Evolutionary conservation across 2,113 vertebrate species (phyloP), one percentile per base, ranked within the genome.

Genomic region (Zosterops japonicus): DNA sequence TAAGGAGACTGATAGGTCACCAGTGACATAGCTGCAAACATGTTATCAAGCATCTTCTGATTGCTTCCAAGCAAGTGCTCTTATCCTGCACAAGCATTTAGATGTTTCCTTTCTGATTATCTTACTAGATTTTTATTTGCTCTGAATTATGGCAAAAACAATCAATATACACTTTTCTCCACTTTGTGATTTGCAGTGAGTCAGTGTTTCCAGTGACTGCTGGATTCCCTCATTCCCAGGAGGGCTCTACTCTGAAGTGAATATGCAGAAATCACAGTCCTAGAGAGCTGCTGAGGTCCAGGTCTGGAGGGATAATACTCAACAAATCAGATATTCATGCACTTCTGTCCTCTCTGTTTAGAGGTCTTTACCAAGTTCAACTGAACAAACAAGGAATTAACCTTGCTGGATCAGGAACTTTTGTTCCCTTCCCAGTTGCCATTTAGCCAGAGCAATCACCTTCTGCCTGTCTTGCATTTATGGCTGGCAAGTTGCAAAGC

Each of bases 1-100:
- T 93, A 44, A 75, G 63, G 83, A 95, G 94, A 80, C 49, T 67
- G 88, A 84, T 94, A 85, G 94, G 90, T 84, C 87, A 70, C 85
- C 46, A 42, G 88, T 78, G 93, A 78, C 70, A 79, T 11, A 72
- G 79, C 87, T 83, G 84, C 50, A 82, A 87, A 87, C 63, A 33
- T 5, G 67, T 68, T 89, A 87, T 90, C 82, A 68, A 89, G 56
- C 74, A 72, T 87, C 92, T 86, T 87, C 64, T 60, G 57, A 49
- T 71, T 65, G 63, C 50, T 91, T 88, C 67, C 69, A 72, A 68
- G 57, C 53, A 60, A 71, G 31, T 60, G 60, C 12, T 89, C 71
- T 57, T 80, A 64, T 81, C 80, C 68, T 87, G 59, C 2, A 1
- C 16, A 29, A 67, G 17, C 25, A 29, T n/a, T 70, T 76, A 87